phyloP scores from a whole-genome alignment of 2,797 vertebrate species.

The Danio kyathit region DNA sequence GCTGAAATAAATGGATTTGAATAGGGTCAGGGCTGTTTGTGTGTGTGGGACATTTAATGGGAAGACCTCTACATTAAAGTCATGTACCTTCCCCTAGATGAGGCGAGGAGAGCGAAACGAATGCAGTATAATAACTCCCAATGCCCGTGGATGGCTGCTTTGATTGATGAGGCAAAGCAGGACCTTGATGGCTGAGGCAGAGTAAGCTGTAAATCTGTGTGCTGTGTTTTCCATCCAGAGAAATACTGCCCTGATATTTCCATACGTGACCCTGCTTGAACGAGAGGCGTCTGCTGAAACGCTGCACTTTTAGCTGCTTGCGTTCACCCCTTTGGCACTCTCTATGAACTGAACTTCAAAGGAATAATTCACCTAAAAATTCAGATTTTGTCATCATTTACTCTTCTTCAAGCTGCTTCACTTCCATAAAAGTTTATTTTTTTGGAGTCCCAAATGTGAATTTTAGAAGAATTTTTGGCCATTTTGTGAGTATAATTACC shows the following conservation, averaged over 20 bases:
- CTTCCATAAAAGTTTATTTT: not conserved
- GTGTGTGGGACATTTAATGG: not conserved
- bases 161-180: constrained; percentile 51
- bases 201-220: constrained; percentile 43
- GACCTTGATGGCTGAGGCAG: constrained; percentile 44
- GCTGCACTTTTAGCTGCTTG: not conserved
- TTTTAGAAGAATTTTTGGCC: not conserved
- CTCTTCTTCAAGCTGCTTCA: not conserved
- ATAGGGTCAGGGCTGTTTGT: not conserved
- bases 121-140: constrained; percentile 32
- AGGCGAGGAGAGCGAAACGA: constrained; percentile 4
- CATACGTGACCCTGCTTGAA: constrained; percentile 14
- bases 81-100: constrained; percentile 32
- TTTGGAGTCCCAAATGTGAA: not conserved
- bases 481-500: not conserved
- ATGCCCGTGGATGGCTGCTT: constrained; percentile 29
- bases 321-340: not conserved
- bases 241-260: constrained; percentile 32
- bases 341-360: not conserved
- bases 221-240: constrained; percentile 5
- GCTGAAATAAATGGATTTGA: constrained; percentile 18
- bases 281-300: not conserved
- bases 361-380: not conserved
- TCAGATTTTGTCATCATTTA: constrained; percentile 3
- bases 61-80: constrained; percentile 9